Evolutionary conservation across 2,113 vertebrate species (phyloP), one percentile per base, ranked within the genome.

Genomic region (Saccopteryx bilineata): DNA sequence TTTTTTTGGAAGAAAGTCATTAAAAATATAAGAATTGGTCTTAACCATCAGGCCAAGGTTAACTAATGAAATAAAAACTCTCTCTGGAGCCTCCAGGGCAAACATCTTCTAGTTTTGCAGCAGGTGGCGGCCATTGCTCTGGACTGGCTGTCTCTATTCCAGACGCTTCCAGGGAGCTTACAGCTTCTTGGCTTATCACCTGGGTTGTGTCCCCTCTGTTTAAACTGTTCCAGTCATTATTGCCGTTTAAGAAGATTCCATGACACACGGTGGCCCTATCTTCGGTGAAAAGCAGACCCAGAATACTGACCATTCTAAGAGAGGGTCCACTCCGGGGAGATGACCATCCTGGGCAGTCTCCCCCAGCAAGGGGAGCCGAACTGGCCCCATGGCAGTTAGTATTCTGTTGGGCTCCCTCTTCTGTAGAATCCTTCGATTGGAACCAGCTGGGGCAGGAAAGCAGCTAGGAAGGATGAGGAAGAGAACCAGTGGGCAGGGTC

Each of bases 1-100:
- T 81, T 39, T 39, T 39, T 39, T 39, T 39, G 76, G 92, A 65
- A 89, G 72, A 81, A 86, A 87, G 86, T 75, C n/a, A 91, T 26
- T 28, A 26, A 39, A 92, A 52, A 6, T 54, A 28, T 39, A 69
- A 76, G 58, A 93, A 87, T 12, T 58, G 74, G 63, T 26, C 72
- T 87, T 95, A 87, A 74, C 7, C 13, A 81, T 19, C n/a, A 91
- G 83, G 24, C 28, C 50, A 17, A 61, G 26, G 18, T 78, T 75
- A 91, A 71, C 12, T 50, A 63, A 68, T 68, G n/a, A 95, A 94
- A 81, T 54, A 83, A 83, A 95, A 95, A 52, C 13, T 68, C 85
- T 82, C 56, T 92, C 81, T 61, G 5, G 19, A 23, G 21, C 66
- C 26, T 93, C 52, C 13, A 69, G n/a, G 39, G 90, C 63, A 90